These are phyloP conservation scores for Coregonus ussuriensis DNA, from an alignment of 2,797 vertebrate genomes.

Conservation along the genomic window DNA sequence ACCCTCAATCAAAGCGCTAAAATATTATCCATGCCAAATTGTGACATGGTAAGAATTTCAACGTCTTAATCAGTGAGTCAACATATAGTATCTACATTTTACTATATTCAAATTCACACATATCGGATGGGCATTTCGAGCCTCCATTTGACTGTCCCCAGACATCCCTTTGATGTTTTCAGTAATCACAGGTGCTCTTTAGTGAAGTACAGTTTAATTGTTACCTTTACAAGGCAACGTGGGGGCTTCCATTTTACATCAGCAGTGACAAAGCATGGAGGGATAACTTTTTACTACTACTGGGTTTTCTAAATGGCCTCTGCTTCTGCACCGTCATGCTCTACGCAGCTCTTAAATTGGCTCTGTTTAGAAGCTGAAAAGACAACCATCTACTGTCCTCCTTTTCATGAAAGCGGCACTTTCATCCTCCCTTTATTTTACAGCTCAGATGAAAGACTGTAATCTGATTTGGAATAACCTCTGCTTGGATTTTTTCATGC, in stretches of 20 bases:
- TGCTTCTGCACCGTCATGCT: slow-evolving; percentile 31
- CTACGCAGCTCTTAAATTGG: slow-evolving; percentile 3
- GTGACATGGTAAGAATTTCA: background rate
- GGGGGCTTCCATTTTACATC: slow-evolving; percentile 25
- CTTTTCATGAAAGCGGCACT: background rate
- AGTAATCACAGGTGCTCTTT: slow-evolving; percentile 46
- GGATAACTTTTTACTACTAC: slow-evolving; percentile 39
- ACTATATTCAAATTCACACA: slow-evolving; percentile 11
- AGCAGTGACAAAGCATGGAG: slow-evolving; percentile 33
- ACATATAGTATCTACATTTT: background rate
- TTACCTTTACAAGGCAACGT: slow-evolving; percentile 40
- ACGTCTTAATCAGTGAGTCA: background rate
- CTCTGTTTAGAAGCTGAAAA: background rate
- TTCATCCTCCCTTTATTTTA: slow-evolving; percentile 1
- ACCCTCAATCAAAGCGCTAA: background rate
- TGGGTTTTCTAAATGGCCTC: slow-evolving; percentile 21
- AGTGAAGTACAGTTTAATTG: slow-evolving; percentile 38
- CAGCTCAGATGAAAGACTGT: background rate
- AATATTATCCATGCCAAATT: background rate
- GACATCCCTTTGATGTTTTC: slow-evolving; percentile 49
- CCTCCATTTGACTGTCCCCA: slow-evolving; percentile 15
- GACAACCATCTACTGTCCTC: background rate
- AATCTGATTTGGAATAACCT: background rate
- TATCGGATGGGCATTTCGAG: background rate
- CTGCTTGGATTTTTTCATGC: background rate